Percentiles rank a stretch among this genome's conserved stretches.
These are phyloP conservation scores for Struthio camelus DNA, from an alignment of 2,113 vertebrate species.

Conservation along the genomic window DNA sequence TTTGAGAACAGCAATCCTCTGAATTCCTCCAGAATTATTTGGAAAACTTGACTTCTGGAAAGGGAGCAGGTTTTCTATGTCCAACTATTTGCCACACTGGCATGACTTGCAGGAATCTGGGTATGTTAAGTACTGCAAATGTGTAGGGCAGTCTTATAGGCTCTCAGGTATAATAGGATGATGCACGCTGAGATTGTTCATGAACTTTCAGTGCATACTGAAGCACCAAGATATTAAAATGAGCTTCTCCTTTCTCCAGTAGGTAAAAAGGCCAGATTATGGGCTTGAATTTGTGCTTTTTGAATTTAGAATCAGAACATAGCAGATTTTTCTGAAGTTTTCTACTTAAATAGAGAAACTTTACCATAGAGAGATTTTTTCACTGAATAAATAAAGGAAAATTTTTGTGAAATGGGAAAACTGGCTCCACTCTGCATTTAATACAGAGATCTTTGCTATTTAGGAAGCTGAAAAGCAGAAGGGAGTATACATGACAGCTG, in stretches of 20 bases:
- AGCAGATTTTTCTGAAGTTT: background rate
- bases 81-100: background rate
- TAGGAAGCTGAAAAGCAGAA: background rate
- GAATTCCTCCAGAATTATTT: background rate
- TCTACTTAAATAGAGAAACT: background rate
- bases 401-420: background rate
- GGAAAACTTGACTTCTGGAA: background rate
- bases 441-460: background rate
- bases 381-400: background rate
- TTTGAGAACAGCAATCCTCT: background rate
- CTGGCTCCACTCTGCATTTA: background rate
- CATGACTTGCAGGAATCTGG: background rate
- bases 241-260: background rate
- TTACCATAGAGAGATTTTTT: background rate
- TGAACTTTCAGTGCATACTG: background rate
- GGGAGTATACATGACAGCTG: background rate
- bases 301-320: background rate
- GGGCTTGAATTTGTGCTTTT: background rate
- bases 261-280: background rate
- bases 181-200: accelerated
- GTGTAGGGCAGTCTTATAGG: background rate
- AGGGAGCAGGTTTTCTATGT: background rate
- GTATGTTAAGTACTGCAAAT: background rate
- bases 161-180: background rate
- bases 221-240: background rate